Conservation (phyloP, 2,797 vertebrate genomes). For the Podarcis lilfordi region DNA sequence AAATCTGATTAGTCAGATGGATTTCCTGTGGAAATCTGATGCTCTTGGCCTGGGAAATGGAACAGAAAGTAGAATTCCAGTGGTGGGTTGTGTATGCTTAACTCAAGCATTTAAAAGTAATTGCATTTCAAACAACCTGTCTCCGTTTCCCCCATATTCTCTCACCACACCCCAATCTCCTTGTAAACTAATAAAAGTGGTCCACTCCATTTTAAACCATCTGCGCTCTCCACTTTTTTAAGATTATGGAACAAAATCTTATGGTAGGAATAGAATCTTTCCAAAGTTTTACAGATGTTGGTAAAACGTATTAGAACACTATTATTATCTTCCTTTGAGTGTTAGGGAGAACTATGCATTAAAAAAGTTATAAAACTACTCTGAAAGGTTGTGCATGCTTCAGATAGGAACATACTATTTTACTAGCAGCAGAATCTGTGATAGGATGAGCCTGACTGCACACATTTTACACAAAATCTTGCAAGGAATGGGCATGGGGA, state of each 20-base stretch:
- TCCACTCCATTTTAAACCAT: background rate
- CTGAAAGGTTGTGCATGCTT: background rate
- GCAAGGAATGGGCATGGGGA: background rate
- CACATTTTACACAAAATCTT: background rate
- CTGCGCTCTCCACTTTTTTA: background rate
- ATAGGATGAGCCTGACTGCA: background rate
- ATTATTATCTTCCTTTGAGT: background rate
- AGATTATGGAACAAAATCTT: background rate
- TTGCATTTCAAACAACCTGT: background rate
- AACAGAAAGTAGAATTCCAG: background rate
- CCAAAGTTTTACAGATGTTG: background rate
- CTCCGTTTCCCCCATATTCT: background rate
- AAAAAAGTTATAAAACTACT: background rate
- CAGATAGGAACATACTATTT: background rate
- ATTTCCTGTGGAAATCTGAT: background rate
- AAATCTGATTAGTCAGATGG: background rate
- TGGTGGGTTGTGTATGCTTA: background rate
- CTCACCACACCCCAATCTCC: background rate
- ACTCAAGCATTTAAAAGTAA: background rate
- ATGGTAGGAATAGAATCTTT: background rate
- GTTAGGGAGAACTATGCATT: background rate
- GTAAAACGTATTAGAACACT: background rate
- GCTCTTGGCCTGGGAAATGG: background rate
- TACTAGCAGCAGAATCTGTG: background rate
- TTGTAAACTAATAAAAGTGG: background rate